Conservation (phyloP, 92 coral and sea anemone genomes). For the Actinernus sp. region DNA sequence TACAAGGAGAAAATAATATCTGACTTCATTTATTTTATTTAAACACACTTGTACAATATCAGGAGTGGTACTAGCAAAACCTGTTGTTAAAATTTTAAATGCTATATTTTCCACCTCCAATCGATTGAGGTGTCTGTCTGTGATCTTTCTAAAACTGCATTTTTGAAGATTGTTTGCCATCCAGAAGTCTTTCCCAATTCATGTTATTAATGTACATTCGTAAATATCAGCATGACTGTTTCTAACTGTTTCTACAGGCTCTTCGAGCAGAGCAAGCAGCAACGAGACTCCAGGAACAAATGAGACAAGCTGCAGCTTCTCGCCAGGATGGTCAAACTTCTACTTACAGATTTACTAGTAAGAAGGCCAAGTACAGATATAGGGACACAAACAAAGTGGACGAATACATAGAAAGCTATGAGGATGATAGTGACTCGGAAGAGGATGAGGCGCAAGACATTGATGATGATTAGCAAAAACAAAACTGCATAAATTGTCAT, state of each 20-base stretch:
- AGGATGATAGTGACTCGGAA: conserved; percentile 1
- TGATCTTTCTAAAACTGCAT: too few species aligned
- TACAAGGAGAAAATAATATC: too few species aligned
- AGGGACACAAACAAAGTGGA: conserved; percentile 10
- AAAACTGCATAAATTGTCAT: too few species aligned
- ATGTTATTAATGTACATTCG: too few species aligned
- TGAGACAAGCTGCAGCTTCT: conserved; percentile 5
- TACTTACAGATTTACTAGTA: conserved; percentile 11
- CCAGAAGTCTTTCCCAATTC: too few species aligned
- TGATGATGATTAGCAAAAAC: conserved; percentile 17
- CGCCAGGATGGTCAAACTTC: not conserved
- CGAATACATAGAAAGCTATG: not conserved
- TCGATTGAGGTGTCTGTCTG: too few species aligned
- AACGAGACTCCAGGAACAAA: conserved; percentile 31
- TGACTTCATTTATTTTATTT: too few species aligned
- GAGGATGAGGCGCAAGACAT: conserved; percentile 17
- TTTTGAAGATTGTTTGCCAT: too few species aligned
- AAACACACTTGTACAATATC: too few species aligned
- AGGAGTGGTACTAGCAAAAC: too few species aligned
- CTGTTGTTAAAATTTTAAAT: too few species aligned
- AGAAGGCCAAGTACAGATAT: conserved; percentile 16
- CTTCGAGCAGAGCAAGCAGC: conserved; percentile 55
- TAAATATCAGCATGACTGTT: not conserved
- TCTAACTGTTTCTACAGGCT: conserved; percentile 6
- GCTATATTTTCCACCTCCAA: too few species aligned